These are phyloP conservation scores for Sinonovacula constricta DNA, from an alignment of 1,140 invertebrate species.

Conservation along the genomic window DNA sequence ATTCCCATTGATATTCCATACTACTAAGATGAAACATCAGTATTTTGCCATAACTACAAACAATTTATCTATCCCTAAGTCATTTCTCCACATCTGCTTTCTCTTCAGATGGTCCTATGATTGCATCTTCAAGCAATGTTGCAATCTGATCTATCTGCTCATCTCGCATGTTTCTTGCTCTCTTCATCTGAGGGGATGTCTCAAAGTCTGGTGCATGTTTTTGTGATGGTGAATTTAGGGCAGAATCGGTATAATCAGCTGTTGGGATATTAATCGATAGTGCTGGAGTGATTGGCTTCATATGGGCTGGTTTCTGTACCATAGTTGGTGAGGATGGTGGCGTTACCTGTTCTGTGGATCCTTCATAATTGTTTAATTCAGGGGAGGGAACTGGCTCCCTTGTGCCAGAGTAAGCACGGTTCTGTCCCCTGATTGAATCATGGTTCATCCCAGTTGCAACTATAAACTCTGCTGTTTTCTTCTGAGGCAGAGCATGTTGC, in stretches of 20 bases:
- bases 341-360: neutral
- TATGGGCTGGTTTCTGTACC: constrained; percentile 9
- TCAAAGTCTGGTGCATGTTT: neutral
- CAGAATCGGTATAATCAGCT: constrained; percentile 56
- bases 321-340: constrained; percentile 11
- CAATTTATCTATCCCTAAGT: no score
- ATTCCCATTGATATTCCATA: no score
- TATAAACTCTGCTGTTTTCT: constrained; percentile 28
- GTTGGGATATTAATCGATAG: constrained; percentile 63
- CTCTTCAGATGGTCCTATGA: constrained; percentile 40
- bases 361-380: constrained; percentile 21
- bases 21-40: no score
- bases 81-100: no score
- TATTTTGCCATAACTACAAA: no score
- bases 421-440: constrained; percentile 14
- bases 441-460: constrained; percentile 2
- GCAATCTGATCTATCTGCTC: constrained; percentile 63
- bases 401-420: constrained; percentile 15
- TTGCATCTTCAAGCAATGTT: constrained; percentile 52
- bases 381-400: constrained; percentile 46
- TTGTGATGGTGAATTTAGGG: constrained; percentile 36
- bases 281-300: constrained; percentile 29
- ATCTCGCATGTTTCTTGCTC: constrained; percentile 52
- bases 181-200: constrained; percentile 46
- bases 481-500: constrained; percentile 14